Base-by-base conservation (phyloP, 2,888 invertebrate species). In the Spodoptera littoralis region DNA sequence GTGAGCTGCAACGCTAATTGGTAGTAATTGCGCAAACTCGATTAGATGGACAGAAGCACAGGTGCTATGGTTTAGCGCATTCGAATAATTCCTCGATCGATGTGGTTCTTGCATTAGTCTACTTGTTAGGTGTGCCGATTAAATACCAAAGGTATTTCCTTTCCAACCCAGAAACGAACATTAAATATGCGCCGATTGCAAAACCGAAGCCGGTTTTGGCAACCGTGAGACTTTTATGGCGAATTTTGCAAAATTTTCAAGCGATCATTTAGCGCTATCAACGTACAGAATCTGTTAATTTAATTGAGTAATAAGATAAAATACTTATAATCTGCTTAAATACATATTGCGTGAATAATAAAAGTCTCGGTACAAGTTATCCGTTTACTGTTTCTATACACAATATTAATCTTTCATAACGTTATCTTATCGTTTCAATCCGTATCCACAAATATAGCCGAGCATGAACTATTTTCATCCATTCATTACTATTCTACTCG, bases 11-110 rank as follows among this genome's bases (percentile, higher is more conserved):
- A 52, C 64, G 60, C 76, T 81, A 84, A 87, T 85, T 87, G 81
- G 75, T 65, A 60, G 27, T 77, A 80, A 86, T 87, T 86, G 84
- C 83, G 80, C 79, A 83, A 86, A 86, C 79, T 76, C 79, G 73
- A 84, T 87, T 84, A 82, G 76, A 65, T 57, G 50, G 50, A 27
- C 41, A 30, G 52, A 49, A 51, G 54, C 56, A 48, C 64, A 67
- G 55, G 60, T 64, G 64, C 65, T 59, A 65, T 67, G 77, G 80
- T 73, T 79, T 67, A 24, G 69, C 51, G 68, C 72, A 69, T 65
- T 70, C 69, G 57, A 70, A 74, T 79, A 65, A 72, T 64, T 64
- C 66, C 47, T 11, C 54, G 60, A 74, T 64, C 63, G 22, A 67
- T 72, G 61, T 65, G 49, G 65, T 55, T 22, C 50, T 68, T 43